Conservation (phyloP, 2,888 invertebrate genomes). For the Petrophora chlorosata region DNA sequence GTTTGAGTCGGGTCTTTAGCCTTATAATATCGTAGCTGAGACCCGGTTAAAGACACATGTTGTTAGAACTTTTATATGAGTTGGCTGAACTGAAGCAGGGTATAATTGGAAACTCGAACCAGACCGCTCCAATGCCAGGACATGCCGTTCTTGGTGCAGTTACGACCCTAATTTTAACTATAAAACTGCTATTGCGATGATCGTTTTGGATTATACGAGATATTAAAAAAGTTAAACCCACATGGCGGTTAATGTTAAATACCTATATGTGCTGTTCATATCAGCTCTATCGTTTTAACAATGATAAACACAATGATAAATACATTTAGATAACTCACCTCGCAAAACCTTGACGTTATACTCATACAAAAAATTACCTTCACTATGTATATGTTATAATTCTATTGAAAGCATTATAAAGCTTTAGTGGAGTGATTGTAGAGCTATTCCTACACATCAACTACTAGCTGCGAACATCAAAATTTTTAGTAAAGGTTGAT, state of each 20-base stretch:
- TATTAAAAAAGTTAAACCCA: constrained; percentile 20
- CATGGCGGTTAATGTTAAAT: background rate
- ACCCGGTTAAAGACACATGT: constrained; percentile 60
- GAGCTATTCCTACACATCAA: no score
- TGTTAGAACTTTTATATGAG: constrained; percentile 78
- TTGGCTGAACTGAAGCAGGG: constrained; percentile 71
- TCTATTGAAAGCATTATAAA: no score
- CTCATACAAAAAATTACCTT: no score
- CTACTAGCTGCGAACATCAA: no score
- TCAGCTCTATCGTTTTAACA: no score
- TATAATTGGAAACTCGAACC: constrained; percentile 76
- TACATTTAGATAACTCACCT: no score
- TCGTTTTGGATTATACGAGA: constrained; percentile 13
- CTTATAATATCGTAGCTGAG: constrained; percentile 45
- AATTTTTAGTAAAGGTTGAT: no score
- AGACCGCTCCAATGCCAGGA: constrained; percentile 60
- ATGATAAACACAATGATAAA: no score
- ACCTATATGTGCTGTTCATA: no score
- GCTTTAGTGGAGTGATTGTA: no score
- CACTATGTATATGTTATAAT: no score
- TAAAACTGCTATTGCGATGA: constrained; percentile 47
- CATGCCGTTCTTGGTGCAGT: constrained; percentile 50
- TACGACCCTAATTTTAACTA: constrained; percentile 62
- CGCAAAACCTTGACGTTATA: no score
- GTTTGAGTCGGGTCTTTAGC: constrained; percentile 37